Evolutionary conservation across 2,113 vertebrate genomes (phyloP), one percentile per base, ranked within the genome.

Genomic region (Catharus minimus): DNA sequence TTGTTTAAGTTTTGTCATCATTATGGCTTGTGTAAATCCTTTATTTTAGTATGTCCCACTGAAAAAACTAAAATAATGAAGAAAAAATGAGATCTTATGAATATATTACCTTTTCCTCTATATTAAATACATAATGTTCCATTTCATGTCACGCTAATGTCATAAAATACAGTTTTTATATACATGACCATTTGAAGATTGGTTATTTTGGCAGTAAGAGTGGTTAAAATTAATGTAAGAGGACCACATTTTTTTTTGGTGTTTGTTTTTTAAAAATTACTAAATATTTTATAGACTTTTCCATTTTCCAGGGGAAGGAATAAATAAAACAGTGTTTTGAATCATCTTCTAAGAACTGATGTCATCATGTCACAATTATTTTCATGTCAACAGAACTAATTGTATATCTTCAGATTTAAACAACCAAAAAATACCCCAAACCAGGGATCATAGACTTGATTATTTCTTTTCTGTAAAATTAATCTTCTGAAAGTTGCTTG

Each of bases 351-450:
- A 53, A 83, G 41, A 73, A 47, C 12, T 19, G 15, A 53, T 69
- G 14, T 39, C 28, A 82, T 26, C 20, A 65, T 36, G 5, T 65
- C 44, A 60, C 9, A 50, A 41, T 62, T 71, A 43, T 58, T 68
- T 19, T 46, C 17, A 2, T 41, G 26, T 72, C 39, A 76, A 39
- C 12, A 65, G 17, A 68, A 83, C 1, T 68, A 83, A 74, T 7
- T 36, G 2, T 33, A 13, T 36, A n/a, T 3, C 36, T 56, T 68
- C 20, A 52, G 8, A 60, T 47, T 38, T 50, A 64, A 92, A 17
- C 2, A 1, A 5, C 1, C 3, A 41, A 15, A 49, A 62, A 49
- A 19, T 10, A 38, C 4, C 9, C 18, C 18, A 27, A 64, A 26
- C 6, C 10, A 43, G 16, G 8, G 66, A 74, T n/a, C 23, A 73